Evolutionary conservation across 2,797 vertebrate species (phyloP).

Genomic region (Halcyon smyrnensis): DNA sequence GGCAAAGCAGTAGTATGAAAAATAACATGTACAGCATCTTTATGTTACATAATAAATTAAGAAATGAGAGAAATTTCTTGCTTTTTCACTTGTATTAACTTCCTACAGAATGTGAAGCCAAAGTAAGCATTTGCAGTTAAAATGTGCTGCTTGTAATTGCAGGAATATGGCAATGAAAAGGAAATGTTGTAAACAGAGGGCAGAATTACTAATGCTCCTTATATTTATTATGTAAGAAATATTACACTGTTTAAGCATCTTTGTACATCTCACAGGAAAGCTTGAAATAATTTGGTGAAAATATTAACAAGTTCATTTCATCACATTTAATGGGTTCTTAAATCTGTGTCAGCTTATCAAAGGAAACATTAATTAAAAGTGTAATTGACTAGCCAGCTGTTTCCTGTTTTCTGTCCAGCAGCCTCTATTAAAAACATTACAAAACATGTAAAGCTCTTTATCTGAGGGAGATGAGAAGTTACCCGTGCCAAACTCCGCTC

Average conservation of each 20-base stretch:
- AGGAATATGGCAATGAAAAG: not conserved
- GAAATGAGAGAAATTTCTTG: not conserved
- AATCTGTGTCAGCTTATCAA: conserved; percentile 64
- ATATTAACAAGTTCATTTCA: conserved; percentile 55
- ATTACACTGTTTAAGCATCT: not conserved
- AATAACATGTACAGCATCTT: not conserved
- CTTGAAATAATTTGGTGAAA: conserved; percentile 45
- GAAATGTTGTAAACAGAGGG: not conserved
- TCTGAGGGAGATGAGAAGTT: not conserved
- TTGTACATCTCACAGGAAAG: conserved; percentile 24
- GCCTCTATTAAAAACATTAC: conserved; percentile 30
- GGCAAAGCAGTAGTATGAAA: not conserved
- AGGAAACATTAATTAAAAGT: conserved; percentile 72
- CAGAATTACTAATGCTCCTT: not conserved
- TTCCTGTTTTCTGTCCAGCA: conserved; percentile 15
- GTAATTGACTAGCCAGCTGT: conserved; percentile 69
- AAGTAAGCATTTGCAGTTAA: not conserved
- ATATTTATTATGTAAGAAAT: not conserved
- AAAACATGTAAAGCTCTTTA: conserved; percentile 49
- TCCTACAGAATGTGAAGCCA: not conserved
- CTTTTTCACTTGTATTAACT: not conserved
- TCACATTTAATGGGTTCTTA: conserved; percentile 69
- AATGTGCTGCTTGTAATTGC: not conserved
- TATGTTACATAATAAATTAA: not conserved
- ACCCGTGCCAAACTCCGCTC: not conserved